These are phyloP conservation scores for Cerceris ruficornis DNA, from an alignment of 2,888 invertebrate genomes.

Conservation along the genomic window DNA sequence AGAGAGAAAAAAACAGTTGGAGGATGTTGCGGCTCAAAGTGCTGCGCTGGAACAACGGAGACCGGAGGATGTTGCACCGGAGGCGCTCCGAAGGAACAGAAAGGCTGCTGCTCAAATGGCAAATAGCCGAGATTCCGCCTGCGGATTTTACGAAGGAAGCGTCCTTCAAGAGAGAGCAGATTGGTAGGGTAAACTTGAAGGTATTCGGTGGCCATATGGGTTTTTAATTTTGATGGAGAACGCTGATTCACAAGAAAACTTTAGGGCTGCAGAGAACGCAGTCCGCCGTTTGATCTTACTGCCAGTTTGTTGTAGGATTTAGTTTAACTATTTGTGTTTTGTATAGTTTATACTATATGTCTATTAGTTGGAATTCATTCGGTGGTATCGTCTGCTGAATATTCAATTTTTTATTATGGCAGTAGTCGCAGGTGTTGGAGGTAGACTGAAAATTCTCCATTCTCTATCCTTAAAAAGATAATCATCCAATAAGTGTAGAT, in stretches of 20 bases:
- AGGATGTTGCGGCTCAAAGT: slow-evolving; percentile 71
- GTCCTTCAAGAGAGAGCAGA: slow-evolving; percentile 10
- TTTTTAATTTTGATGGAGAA: slow-evolving; percentile 6
- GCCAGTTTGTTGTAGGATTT: too few relatives aligned
- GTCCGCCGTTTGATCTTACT: too few relatives aligned
- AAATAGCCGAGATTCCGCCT: slow-evolving; percentile 40
- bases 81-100: slow-evolving; percentile 25
- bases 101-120: slow-evolving; percentile 52
- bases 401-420: too few relatives aligned
- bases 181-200: slow-evolving; percentile 31
- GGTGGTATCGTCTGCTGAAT: too few relatives aligned
- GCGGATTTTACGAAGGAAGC: slow-evolving; percentile 18
- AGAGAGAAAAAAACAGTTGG: slow-evolving; percentile 66
- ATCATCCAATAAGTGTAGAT: too few relatives aligned
- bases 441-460: too few relatives aligned
- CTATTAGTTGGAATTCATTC: too few relatives aligned
- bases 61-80: slow-evolving; percentile 68
- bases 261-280: too few relatives aligned
- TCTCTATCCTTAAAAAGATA: too few relatives aligned
- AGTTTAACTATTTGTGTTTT: too few relatives aligned
- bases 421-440: too few relatives aligned
- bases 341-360: too few relatives aligned
- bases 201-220: slow-evolving; percentile 63
- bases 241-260: background rate
- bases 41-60: slow-evolving; percentile 68